Percentiles rank a stretch among this genome's conserved stretches.
phyloP scores from a whole-genome alignment of 2,113 vertebrate genomes.

The Antechinus stuartii region DNA sequence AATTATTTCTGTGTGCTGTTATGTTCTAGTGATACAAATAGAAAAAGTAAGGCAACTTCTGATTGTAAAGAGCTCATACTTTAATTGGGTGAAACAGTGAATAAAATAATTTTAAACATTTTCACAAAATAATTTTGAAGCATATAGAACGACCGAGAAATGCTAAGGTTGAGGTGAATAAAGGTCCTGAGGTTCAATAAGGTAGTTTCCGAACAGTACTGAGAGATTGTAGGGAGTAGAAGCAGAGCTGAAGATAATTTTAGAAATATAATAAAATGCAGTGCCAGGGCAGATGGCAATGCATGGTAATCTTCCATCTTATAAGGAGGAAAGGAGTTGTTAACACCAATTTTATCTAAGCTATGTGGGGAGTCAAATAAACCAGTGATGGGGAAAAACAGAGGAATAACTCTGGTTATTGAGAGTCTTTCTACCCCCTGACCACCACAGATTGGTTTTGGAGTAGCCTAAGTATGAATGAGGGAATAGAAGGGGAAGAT shows the following conservation, averaged over 20 bases:
- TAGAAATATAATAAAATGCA: neutral
- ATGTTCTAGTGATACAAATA: neutral
- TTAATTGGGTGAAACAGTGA: neutral
- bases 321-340: neutral
- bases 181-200: neutral
- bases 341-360: neutral
- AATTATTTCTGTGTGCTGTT: neutral
- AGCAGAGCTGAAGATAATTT: neutral
- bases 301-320: neutral
- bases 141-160: neutral
- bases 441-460: neutral
- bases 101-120: neutral
- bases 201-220: neutral
- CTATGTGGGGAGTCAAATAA: neutral
- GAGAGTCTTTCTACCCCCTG: neutral
- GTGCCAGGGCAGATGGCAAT: neutral
- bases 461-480: neutral
- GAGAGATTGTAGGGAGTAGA: neutral
- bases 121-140: neutral
- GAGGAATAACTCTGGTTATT: neutral
- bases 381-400: neutral
- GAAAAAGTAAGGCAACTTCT: neutral
- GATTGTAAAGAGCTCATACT: neutral
- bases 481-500: neutral
- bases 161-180: neutral